Evolutionary conservation across 2,113 vertebrate genomes (phyloP).

Genomic region (Anhinga rufa): DNA sequence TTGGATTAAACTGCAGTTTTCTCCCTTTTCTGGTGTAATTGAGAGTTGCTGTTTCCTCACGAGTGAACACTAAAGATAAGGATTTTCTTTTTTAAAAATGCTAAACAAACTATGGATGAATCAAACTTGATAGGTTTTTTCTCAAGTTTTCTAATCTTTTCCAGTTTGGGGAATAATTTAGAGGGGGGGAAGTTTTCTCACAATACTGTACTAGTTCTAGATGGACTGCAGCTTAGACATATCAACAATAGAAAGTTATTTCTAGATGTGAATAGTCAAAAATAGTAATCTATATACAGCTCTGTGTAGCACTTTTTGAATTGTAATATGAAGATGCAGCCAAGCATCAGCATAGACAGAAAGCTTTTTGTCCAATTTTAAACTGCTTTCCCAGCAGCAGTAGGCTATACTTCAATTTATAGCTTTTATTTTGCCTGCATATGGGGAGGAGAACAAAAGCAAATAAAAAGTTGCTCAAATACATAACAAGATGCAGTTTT

Average conservation of each 20-base stretch:
- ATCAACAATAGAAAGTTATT: background rate
- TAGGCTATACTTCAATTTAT: background rate
- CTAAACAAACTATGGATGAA: background rate
- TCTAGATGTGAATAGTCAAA: background rate
- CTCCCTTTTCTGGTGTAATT: background rate
- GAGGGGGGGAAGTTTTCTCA: background rate
- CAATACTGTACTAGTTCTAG: background rate
- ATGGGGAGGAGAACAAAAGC: background rate
- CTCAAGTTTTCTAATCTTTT: background rate
- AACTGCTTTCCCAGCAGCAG: background rate
- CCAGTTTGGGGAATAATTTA: background rate
- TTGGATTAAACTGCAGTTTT: background rate
- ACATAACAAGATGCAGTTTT: background rate
- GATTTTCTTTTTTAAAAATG: background rate
- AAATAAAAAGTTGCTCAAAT: background rate
- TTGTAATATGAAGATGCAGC: background rate
- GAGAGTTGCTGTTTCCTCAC: background rate
- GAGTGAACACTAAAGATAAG: background rate
- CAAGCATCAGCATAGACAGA: background rate
- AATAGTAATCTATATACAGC: background rate
- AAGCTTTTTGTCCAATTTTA: background rate
- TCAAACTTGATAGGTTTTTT: background rate
- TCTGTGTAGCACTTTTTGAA: background rate
- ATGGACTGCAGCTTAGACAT: background rate
- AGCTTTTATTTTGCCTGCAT: background rate